Conservation (phyloP, 1,140 invertebrate genomes). For the Apocrypta bakeri region DNA sequence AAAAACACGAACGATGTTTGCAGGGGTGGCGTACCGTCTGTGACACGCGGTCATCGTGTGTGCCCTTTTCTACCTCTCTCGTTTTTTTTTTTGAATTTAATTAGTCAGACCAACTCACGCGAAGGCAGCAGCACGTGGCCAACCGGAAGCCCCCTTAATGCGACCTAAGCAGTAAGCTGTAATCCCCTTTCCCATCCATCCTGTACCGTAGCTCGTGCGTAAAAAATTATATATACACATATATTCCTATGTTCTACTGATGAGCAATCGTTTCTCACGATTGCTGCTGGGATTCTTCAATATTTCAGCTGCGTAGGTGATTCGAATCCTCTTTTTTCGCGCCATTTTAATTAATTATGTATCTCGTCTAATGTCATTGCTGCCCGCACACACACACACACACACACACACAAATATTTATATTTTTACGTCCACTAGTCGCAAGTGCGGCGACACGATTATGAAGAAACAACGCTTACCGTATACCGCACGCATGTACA, state of each 20-base stretch:
- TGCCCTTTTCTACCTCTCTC: neutral
- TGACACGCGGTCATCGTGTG: neutral
- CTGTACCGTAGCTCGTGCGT: neutral
- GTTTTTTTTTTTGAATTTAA: constrained; percentile 47
- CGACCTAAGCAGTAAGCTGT: constrained; percentile 25
- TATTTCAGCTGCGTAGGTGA: constrained; percentile 5
- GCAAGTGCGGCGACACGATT: too few relatives aligned
- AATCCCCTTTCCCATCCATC: constrained; percentile 36
- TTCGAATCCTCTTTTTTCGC: constrained; percentile 6
- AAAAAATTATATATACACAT: neutral
- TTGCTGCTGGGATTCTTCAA: constrained; percentile 43
- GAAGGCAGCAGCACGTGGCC: constrained; percentile 27
- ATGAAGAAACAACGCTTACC: too few relatives aligned
- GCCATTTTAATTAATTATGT: too few relatives aligned
- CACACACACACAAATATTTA: too few relatives aligned
- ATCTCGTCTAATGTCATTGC: too few relatives aligned
- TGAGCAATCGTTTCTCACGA: constrained; percentile 27
- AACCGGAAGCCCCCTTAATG: constrained; percentile 41
- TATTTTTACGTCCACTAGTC: too few relatives aligned
- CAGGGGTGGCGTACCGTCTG: constrained; percentile 21
- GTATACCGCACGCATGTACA: neutral
- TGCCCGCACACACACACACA: too few relatives aligned
- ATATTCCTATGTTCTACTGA: too few relatives aligned
- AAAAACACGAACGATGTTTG: too few relatives aligned
- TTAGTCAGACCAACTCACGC: constrained; percentile 32